Conservation (phyloP, 2,797 vertebrate species). For the Amblyopsis hoosieri region DNA sequence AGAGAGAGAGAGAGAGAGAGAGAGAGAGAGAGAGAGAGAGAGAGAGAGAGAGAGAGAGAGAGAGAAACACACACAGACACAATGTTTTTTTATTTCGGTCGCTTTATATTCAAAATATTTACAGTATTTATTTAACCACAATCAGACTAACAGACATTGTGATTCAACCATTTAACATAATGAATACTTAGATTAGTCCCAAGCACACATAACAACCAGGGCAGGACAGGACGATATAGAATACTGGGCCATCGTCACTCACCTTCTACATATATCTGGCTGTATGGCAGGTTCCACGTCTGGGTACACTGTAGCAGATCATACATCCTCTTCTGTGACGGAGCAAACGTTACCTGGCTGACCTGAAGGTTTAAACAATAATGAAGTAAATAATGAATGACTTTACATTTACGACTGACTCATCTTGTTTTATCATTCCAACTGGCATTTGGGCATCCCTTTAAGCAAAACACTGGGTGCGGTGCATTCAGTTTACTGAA, state of each 20-base stretch:
- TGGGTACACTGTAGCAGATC: slow-evolving; percentile 85
- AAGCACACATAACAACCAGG: too few relatives aligned
- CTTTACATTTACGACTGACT: too few relatives aligned
- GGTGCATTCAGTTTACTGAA: too few relatives aligned
- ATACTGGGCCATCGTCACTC: slow-evolving; percentile 34
- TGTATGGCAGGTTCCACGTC: slow-evolving; percentile 81
- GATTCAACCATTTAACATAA: too few relatives aligned
- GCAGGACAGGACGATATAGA: background rate
- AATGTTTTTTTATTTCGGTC: background rate
- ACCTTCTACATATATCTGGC: slow-evolving; percentile 89
- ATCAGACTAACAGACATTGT: background rate
- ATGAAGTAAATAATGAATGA: background rate
- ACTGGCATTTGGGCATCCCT: too few relatives aligned
- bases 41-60: background rate
- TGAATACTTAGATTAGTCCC: too few relatives aligned
- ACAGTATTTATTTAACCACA: background rate
- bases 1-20: background rate
- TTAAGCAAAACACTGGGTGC: too few relatives aligned
- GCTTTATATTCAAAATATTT: background rate
- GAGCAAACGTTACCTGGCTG: slow-evolving; percentile 83
- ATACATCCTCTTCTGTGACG: slow-evolving; percentile 78
- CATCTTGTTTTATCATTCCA: too few relatives aligned
- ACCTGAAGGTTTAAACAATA: slow-evolving; percentile 50
- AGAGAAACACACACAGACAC: background rate
- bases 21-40: background rate